Evolutionary conservation across 2,113 vertebrate genomes (phyloP).

Genomic region (Hypocryptadius cinnamomeus): DNA sequence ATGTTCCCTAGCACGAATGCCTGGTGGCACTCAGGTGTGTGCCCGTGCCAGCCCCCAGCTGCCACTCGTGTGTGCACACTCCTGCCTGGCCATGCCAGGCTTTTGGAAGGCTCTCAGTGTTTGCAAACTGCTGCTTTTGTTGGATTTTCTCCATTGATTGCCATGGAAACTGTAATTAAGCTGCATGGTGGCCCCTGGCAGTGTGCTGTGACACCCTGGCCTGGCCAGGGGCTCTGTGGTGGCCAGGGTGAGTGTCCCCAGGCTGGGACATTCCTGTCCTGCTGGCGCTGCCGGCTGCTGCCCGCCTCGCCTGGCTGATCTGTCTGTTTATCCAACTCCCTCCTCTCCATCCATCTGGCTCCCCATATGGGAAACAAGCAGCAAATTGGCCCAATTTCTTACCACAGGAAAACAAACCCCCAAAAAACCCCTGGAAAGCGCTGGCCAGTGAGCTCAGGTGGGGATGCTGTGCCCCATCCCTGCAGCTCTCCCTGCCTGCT

Average conservation of each 20-base stretch:
- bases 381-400: constrained; percentile 49
- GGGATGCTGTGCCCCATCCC: not conserved
- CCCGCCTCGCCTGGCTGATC: not conserved
- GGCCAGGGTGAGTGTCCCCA: not conserved
- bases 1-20: not conserved
- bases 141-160: constrained; percentile 7
- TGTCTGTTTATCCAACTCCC: constrained; percentile 50
- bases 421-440: not conserved
- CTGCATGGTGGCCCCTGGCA: not conserved
- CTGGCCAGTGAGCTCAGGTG: rapidly evolving
- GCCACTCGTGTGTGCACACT: rapidly evolving
- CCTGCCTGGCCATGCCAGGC: rapidly evolving
- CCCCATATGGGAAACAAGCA: constrained; percentile 58
- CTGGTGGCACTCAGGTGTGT: not conserved
- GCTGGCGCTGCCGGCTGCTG: not conserved
- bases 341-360: constrained; percentile 71
- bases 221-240: not conserved
- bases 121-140: constrained; percentile 30
- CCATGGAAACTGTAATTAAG: constrained; percentile 60
- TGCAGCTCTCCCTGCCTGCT: not conserved
- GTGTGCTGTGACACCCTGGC: not conserved
- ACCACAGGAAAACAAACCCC: not conserved
- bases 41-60: not conserved
- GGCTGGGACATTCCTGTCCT: not conserved
- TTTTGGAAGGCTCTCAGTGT: not conserved